Percentiles rank a stretch among this genome's conserved stretches.
These are phyloP conservation scores for Parnassius glacialis DNA, from an alignment of 2,888 invertebrate species.

Conservation along the genomic window DNA sequence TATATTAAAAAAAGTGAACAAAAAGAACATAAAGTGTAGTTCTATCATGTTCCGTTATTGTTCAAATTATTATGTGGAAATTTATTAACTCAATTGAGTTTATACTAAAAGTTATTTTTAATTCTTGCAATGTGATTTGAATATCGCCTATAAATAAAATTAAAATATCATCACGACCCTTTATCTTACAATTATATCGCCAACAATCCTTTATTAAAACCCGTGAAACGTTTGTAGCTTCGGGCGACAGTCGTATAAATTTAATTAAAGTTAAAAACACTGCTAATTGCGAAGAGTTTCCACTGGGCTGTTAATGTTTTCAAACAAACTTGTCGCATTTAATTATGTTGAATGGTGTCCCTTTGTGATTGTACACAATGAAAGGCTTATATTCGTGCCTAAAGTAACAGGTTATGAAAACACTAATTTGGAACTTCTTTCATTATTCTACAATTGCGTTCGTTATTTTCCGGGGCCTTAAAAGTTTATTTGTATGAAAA, in stretches of 20 bases:
- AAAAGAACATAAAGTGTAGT: too few species aligned
- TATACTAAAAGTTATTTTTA: background rate
- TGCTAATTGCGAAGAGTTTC: constrained; percentile 1
- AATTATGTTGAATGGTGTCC: constrained; percentile 2
- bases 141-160: background rate
- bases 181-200: background rate
- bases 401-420: background rate
- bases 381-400: background rate
- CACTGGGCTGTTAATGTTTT: background rate
- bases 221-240: background rate
- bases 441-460: background rate
- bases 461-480: background rate
- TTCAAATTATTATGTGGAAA: too few species aligned
- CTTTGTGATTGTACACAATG: constrained; percentile 8
- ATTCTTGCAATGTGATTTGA: background rate
- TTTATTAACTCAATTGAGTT: too few species aligned
- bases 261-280: constrained; percentile 14
- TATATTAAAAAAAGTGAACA: too few species aligned
- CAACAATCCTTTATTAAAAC: background rate
- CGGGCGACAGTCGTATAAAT: constrained; percentile 1
- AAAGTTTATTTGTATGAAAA: background rate
- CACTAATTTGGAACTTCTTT: background rate
- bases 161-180: constrained; percentile 1
- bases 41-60: too few species aligned
- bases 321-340: constrained; percentile 11